Percentiles rank a stretch among this genome's conserved stretches.
Conservation (phyloP, 2,888 invertebrate genomes). For the Sarcophaga caerulescens region DNA sequence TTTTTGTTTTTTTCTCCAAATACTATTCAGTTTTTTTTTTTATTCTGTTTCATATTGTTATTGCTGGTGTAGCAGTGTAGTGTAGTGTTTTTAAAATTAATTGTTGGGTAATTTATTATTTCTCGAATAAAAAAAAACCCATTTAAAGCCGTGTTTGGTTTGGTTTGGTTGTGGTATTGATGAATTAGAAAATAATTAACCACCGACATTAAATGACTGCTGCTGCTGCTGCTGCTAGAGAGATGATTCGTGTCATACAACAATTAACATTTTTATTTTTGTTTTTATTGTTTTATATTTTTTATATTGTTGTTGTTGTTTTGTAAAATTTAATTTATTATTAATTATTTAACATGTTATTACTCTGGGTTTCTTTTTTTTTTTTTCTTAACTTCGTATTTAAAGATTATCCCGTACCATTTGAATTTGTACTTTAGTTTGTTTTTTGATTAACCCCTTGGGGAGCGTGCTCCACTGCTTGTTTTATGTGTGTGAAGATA, state of each 20-base stretch:
- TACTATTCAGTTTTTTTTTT: neutral
- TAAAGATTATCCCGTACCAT: neutral
- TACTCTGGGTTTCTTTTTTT: neutral
- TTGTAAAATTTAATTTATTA: constrained; percentile 11
- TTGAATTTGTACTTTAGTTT: constrained; percentile 1
- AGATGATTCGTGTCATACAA: constrained; percentile 14
- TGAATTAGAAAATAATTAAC: constrained; percentile 67
- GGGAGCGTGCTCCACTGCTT: neutral
- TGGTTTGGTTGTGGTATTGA: constrained; percentile 37
- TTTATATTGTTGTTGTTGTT: too few relatives aligned
- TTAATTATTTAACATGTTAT: constrained; percentile 12
- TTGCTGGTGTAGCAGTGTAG: too few relatives aligned
- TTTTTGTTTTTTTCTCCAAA: constrained; percentile 17
- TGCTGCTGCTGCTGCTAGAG: neutral
- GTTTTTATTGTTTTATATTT: too few relatives aligned
- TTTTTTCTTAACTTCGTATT: neutral
- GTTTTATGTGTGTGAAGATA: too few relatives aligned
- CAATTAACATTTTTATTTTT: constrained; percentile 36
- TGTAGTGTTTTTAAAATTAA: constrained; percentile 56
- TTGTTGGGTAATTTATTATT: constrained; percentile 58
- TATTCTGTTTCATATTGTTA: neutral
- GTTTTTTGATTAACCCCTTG: constrained; percentile 9
- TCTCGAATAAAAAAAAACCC: constrained; percentile 11
- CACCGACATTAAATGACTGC: constrained; percentile 63
- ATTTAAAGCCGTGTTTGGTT: neutral